Conservation (phyloP, 2,888 invertebrate species). For the Ligdia adustata region DNA sequence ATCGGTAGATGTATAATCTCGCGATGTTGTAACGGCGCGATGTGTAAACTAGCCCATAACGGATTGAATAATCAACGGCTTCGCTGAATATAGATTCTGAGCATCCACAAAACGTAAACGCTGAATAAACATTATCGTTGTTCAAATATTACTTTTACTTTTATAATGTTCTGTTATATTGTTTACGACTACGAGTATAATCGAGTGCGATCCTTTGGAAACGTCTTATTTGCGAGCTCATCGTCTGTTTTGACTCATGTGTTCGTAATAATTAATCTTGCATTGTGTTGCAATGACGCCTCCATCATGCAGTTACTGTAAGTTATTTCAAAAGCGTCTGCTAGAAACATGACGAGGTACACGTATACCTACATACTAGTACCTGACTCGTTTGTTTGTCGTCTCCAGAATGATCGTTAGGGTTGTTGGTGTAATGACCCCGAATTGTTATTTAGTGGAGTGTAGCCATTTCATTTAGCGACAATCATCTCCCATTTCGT, state of each 20-base stretch:
- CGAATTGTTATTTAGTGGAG: conserved; percentile 14
- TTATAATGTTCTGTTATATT: conserved; percentile 1
- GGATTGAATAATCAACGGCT: conserved; percentile 19
- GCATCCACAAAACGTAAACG: conserved; percentile 9
- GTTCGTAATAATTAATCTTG: neutral
- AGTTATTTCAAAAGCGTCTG: neutral
- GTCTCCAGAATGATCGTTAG: neutral
- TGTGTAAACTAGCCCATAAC: conserved; percentile 16
- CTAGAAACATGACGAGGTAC: too few species aligned
- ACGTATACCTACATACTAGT: neutral
- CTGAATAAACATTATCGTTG: conserved; percentile 1
- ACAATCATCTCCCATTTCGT: conserved; percentile 36
- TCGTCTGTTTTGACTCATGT: neutral
- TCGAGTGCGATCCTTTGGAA: neutral
- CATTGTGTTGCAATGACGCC: neutral
- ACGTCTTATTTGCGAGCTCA: neutral
- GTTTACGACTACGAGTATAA: too few species aligned
- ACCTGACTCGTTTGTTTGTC: neutral
- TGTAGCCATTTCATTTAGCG: conserved; percentile 26
- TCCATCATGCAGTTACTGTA: neutral
- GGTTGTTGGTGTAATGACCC: conserved; percentile 2
- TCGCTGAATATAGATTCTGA: conserved; percentile 9
- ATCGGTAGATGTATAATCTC: conserved; percentile 3
- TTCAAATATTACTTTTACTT: conserved; percentile 13
- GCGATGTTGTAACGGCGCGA: conserved; percentile 22